phyloP scores from a whole-genome alignment of 2,113 vertebrate genomes.

The Acanthochromis polyacanthus region DNA sequence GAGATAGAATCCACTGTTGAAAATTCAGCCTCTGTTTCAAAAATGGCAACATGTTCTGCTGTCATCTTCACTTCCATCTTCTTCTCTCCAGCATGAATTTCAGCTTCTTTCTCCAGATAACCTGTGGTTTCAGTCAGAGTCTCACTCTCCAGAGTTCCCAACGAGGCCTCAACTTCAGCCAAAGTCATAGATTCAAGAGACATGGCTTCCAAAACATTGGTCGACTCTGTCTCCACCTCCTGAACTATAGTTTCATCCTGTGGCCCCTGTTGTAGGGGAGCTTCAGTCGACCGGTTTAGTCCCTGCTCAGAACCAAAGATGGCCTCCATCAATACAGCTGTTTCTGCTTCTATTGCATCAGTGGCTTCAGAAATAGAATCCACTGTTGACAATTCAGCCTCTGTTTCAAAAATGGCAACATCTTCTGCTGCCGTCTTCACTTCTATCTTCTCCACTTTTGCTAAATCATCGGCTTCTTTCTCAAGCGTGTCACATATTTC shows the following conservation, averaged over 20 bases:
- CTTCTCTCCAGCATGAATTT: neutral
- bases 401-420: neutral
- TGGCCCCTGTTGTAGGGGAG: neutral
- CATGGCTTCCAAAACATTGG: neutral
- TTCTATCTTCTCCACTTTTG: too few species aligned
- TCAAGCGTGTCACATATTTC: too few species aligned
- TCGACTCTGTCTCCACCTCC: neutral
- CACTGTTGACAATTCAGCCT: neutral
- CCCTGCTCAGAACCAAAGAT: constrained; percentile 14
- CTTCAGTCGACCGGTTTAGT: neutral
- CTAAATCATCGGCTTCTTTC: too few species aligned
- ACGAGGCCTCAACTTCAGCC: constrained; percentile 14
- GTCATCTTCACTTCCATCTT: neutral
- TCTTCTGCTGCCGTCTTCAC: too few species aligned
- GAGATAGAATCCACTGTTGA: neutral
- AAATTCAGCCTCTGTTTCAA: neutral
- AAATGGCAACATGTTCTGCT: too few species aligned
- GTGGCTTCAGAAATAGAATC: constrained; percentile 28
- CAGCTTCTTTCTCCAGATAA: constrained; percentile 30
- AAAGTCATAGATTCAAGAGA: constrained; percentile 17
- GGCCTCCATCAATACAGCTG: neutral
- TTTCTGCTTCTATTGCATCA: constrained; percentile 13
- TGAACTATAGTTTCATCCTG: neutral
- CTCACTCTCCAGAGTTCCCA: neutral
- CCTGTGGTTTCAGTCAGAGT: constrained; percentile 2